Percentiles rank a stretch among this genome's conserved stretches.
Evolutionary conservation across 2,888 invertebrate genomes (phyloP).

Genomic region (Thecophora atra): DNA sequence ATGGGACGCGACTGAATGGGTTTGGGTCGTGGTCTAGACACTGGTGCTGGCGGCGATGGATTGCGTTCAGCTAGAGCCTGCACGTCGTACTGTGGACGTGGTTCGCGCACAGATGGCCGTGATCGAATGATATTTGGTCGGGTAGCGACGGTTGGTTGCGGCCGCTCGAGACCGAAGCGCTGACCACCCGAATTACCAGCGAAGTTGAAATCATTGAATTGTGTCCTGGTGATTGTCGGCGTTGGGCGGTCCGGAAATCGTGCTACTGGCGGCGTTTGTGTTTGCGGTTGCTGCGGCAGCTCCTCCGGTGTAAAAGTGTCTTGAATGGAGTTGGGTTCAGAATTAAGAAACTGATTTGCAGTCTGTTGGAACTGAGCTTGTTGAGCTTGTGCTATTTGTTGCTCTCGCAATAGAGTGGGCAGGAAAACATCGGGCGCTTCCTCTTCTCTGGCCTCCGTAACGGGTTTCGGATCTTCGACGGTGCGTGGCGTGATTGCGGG

Average conservation of each 20-base stretch:
- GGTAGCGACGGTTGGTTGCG: constrained; percentile 56
- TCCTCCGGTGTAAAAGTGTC: constrained; percentile 65
- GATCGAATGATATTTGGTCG: constrained; percentile 65
- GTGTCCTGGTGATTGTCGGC: constrained; percentile 49
- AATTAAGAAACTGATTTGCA: constrained; percentile 56
- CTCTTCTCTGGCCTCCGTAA: constrained; percentile 76
- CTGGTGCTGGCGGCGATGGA: constrained; percentile 41
- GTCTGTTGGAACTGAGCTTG: constrained; percentile 59
- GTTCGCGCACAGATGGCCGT: constrained; percentile 52
- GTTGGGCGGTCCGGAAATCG: constrained; percentile 61
- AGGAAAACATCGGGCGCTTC: constrained; percentile 69
- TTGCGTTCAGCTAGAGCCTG: constrained; percentile 35
- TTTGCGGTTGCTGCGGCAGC: constrained; percentile 46
- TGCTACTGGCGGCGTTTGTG: constrained; percentile 49
- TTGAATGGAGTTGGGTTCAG: constrained; percentile 59
- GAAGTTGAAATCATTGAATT: constrained; percentile 59
- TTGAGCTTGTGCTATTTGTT: constrained; percentile 63
- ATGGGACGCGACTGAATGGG: constrained; percentile 61
- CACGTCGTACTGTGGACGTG: constrained; percentile 63
- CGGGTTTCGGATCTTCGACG: constrained; percentile 70
- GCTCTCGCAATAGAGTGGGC: constrained; percentile 64
- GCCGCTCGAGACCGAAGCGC: constrained; percentile 59
- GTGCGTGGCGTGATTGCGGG: constrained; percentile 63
- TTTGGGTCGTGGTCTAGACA: constrained; percentile 61
- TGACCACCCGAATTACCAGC: constrained; percentile 54